phyloP scores from a whole-genome alignment of 2,888 invertebrate genomes.

The Vannuccia rotundouncinata region DNA sequence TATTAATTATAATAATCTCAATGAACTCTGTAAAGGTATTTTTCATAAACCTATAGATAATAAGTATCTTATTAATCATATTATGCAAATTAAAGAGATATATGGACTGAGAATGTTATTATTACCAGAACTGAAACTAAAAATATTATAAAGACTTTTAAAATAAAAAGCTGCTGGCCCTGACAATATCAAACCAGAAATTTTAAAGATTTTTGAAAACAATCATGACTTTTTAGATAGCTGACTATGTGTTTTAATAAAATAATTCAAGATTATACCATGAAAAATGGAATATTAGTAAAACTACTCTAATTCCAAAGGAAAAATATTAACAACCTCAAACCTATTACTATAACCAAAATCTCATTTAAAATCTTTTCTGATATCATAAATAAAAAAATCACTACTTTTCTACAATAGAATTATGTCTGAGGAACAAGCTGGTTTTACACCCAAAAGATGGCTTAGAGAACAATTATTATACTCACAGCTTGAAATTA shows the following conservation, averaged over 20 bases:
- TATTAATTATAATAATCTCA: conserved; percentile 10
- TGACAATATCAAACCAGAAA: conserved; percentile 17
- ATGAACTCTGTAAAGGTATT: background rate
- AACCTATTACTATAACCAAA: background rate
- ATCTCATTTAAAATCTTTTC: conserved; percentile 11
- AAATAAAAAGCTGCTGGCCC: background rate
- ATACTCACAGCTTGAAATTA: background rate
- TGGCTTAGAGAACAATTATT: background rate
- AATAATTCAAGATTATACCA: conserved; percentile 1
- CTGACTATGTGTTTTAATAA: conserved; percentile 1
- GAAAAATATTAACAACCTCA: conserved; percentile 12
- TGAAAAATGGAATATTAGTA: conserved; percentile 9
- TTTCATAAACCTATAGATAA: background rate
- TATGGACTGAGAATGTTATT: background rate
- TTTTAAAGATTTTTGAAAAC: background rate
- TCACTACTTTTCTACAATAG: background rate
- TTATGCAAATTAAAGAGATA: background rate
- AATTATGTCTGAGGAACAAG: background rate
- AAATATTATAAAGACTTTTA: background rate
- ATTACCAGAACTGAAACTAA: background rate
- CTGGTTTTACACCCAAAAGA: background rate
- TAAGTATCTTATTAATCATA: background rate
- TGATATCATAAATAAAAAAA: conserved; percentile 17
- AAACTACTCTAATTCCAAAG: conserved; percentile 10
- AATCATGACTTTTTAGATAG: background rate